phyloP scores from a whole-genome alignment of 2,113 vertebrate species.

The Calidris pygmaea region DNA sequence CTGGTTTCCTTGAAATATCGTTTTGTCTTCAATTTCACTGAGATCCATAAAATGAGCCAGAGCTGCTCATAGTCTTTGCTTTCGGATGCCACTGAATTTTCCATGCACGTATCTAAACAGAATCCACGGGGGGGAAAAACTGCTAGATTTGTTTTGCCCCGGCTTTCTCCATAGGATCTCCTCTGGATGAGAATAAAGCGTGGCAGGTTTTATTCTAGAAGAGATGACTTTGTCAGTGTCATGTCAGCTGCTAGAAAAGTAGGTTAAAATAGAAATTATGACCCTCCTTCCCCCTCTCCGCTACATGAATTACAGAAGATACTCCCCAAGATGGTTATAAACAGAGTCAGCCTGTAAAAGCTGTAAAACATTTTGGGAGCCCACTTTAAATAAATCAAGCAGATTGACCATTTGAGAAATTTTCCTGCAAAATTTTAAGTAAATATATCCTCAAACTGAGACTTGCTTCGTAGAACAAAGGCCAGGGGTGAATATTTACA shows the following conservation, averaged over 20 bases:
- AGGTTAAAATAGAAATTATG: slow-evolving; percentile 36
- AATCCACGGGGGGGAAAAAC: not conserved
- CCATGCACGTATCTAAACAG: not conserved
- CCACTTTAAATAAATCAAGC: slow-evolving; percentile 34
- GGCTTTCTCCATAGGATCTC: not conserved
- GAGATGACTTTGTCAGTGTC: slow-evolving; percentile 45
- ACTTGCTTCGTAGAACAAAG: not conserved
- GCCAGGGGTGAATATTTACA: slow-evolving; percentile 37
- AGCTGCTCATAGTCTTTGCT: not conserved
- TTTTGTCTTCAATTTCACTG: slow-evolving; percentile 30
- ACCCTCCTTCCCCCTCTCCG: not conserved
- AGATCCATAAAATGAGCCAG: not conserved
- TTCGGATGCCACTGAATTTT: not conserved
- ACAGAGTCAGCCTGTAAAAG: slow-evolving; percentile 41
- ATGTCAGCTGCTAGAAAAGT: slow-evolving; percentile 24
- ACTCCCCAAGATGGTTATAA: slow-evolving; percentile 58
- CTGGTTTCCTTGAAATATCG: slow-evolving; percentile 26
- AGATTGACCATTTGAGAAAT: slow-evolving; percentile 30
- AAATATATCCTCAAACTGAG: slow-evolving; percentile 35
- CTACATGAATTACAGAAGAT: slow-evolving; percentile 51
- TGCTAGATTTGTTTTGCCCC: not conserved
- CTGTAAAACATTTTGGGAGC: slow-evolving; percentile 11
- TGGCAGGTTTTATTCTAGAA: not conserved
- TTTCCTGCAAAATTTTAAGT: slow-evolving; percentile 23
- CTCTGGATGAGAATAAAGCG: not conserved